phyloP scores from a whole-genome alignment of 2,888 invertebrate species.

The Diaphora mendica region DNA sequence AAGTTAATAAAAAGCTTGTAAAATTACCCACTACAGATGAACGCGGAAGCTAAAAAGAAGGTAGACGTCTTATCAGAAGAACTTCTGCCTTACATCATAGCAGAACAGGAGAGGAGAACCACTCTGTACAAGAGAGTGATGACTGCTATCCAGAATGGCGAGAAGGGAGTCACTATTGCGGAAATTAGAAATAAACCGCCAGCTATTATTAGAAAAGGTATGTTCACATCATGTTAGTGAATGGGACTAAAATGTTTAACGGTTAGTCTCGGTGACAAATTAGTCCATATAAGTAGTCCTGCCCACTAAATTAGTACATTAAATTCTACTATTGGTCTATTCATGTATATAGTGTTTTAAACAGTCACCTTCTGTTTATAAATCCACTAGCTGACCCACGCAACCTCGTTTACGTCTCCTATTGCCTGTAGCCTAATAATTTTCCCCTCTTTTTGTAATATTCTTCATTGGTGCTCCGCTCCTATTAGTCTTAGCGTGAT shows the following conservation, averaged over 20 bases:
- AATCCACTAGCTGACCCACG: too few species aligned
- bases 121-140: slow-evolving; percentile 77
- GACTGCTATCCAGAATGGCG: slow-evolving; percentile 81
- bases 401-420: too few species aligned
- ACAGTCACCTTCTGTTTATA: too few species aligned
- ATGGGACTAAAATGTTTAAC: not conserved
- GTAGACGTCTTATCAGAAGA: slow-evolving; percentile 81
- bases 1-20: too few species aligned
- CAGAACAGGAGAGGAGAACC: slow-evolving; percentile 77
- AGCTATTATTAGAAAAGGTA: slow-evolving; percentile 76
- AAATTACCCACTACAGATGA: slow-evolving; percentile 63
- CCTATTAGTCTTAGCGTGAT: too few species aligned
- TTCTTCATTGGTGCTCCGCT: too few species aligned
- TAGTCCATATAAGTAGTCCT: not conserved
- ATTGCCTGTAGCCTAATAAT: too few species aligned
- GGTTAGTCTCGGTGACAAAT: not conserved
- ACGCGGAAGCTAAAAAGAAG: slow-evolving; percentile 81
- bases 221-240: not conserved
- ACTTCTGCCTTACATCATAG: slow-evolving; percentile 78
- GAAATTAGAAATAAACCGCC: slow-evolving; percentile 79
- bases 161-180: slow-evolving; percentile 79
- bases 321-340: not conserved
- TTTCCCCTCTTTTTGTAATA: too few species aligned
- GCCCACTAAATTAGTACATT: not conserved
- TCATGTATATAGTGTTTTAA: not conserved